These are phyloP conservation scores for Artemia sinica DNA, from an alignment of 2,888 invertebrate species.

Conservation along the genomic window DNA sequence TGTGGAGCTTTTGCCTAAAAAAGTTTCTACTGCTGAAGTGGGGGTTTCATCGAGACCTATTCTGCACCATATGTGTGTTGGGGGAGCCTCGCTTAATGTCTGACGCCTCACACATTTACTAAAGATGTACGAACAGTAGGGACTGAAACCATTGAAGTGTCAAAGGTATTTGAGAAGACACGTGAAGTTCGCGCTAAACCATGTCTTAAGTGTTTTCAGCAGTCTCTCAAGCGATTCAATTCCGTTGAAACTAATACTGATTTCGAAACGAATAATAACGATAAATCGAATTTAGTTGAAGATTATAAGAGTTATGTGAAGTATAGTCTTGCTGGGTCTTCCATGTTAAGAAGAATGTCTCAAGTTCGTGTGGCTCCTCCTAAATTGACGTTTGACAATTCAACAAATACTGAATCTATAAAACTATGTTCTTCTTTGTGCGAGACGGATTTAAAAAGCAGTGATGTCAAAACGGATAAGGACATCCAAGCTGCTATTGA, in stretches of 20 bases:
- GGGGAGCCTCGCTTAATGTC: too few species aligned
- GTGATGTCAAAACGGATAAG: constrained; percentile 10
- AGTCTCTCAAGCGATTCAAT: background rate
- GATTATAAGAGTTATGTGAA: constrained; percentile 7
- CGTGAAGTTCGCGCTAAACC: constrained; percentile 7
- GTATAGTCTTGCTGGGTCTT: constrained; percentile 19
- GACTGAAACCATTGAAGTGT: too few species aligned
- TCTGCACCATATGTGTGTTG: too few species aligned
- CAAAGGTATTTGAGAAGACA: background rate
- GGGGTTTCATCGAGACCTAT: background rate
- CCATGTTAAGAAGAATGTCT: constrained; percentile 24
- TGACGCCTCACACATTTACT: too few species aligned
- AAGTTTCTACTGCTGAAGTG: background rate
- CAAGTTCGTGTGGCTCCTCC: constrained; percentile 24
- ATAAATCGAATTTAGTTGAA: constrained; percentile 12
- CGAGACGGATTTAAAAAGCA: constrained; percentile 18
- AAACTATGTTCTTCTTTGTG: background rate
- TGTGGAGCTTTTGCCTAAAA: background rate
- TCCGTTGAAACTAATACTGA: constrained; percentile 17
- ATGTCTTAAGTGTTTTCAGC: constrained; percentile 15
- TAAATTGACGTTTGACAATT: constrained; percentile 25
- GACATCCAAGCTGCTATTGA: constrained; percentile 2
- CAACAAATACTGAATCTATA: constrained; percentile 25
- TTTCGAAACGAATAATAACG: background rate
- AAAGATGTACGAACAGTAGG: too few species aligned